phyloP scores from a whole-genome alignment of 1,140 invertebrate species.

The Drosophila ercepeae region DNA sequence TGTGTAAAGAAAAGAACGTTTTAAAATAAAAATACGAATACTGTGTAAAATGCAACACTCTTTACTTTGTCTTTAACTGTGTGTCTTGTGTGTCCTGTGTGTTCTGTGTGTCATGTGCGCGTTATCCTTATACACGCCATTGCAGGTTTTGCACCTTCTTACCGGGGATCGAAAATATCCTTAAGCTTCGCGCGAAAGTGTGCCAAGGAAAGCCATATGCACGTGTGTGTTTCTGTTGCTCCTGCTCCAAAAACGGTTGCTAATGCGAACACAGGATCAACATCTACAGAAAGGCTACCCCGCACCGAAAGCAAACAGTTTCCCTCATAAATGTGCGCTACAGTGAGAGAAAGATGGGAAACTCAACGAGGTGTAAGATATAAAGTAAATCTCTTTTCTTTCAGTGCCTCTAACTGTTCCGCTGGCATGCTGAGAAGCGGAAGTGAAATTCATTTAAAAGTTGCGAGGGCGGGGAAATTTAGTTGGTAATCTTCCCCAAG shows the following conservation, averaged over 20 bases:
- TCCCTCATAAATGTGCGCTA: constrained; percentile 14
- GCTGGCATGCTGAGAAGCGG: constrained; percentile 1
- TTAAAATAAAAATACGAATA: constrained; percentile 53
- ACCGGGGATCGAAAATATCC: neutral
- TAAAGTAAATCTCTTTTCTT: neutral
- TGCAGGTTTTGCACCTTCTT: neutral
- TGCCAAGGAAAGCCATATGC: constrained; percentile 64
- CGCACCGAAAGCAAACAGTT: constrained; percentile 19
- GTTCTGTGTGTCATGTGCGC: neutral
- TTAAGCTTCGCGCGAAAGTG: constrained; percentile 45
- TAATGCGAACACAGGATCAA: constrained; percentile 48
- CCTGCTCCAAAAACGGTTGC: constrained; percentile 52
- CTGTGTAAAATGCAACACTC: constrained; percentile 49
- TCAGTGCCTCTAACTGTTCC: constrained; percentile 8
- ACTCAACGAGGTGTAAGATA: neutral
- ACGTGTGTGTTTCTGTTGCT: constrained; percentile 33
- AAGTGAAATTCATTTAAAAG: constrained; percentile 44
- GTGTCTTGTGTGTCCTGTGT: neutral
- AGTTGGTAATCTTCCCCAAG: constrained; percentile 37
- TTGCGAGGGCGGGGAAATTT: constrained; percentile 21
- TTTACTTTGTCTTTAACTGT: constrained; percentile 18
- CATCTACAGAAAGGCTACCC: constrained; percentile 10
- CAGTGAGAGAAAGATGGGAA: neutral
- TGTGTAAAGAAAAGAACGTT: constrained; percentile 50
- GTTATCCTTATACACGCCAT: neutral